These are phyloP conservation scores for human (Homo sapiens) DNA, from an alignment of 2,113 vertebrate species.

Conservation along the genomic window DNA sequence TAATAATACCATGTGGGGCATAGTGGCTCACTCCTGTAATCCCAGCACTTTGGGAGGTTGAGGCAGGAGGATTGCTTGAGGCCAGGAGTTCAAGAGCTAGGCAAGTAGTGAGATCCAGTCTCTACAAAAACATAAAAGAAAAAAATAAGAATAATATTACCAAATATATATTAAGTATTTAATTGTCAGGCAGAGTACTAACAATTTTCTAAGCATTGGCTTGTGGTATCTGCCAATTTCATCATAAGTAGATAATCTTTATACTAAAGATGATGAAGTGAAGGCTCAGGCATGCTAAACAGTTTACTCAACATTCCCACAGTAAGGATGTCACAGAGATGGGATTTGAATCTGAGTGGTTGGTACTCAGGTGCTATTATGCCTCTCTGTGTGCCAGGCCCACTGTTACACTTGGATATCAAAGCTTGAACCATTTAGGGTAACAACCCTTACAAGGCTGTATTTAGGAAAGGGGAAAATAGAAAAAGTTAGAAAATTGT, in stretches of 20 bases:
- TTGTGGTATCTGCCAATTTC: not conserved
- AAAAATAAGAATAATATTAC: not conserved
- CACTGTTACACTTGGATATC: not conserved
- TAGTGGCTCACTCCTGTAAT: too few species aligned
- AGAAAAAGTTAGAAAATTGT: not conserved
- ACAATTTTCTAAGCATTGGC: not conserved
- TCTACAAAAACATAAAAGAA: too few species aligned
- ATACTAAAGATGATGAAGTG: not conserved
- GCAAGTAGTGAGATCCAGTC: too few species aligned
- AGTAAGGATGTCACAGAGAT: not conserved
- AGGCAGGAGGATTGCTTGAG: too few species aligned
- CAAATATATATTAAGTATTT: not conserved
- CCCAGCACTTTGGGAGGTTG: too few species aligned
- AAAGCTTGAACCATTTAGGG: not conserved
- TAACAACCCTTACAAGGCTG: not conserved
- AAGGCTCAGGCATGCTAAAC: not conserved
- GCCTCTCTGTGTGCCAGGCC: accelerated
- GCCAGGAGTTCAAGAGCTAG: too few species aligned
- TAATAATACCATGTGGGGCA: not conserved
- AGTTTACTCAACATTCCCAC: not conserved
- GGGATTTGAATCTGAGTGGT: not conserved
- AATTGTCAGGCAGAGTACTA: not conserved
- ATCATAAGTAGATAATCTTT: not conserved
- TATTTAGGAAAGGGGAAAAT: not conserved
- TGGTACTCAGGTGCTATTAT: not conserved